Percentiles rank a stretch among this genome's conserved stretches.
Evolutionary conservation across 2,888 invertebrate species (phyloP).

Genomic region (Nineta flava): DNA sequence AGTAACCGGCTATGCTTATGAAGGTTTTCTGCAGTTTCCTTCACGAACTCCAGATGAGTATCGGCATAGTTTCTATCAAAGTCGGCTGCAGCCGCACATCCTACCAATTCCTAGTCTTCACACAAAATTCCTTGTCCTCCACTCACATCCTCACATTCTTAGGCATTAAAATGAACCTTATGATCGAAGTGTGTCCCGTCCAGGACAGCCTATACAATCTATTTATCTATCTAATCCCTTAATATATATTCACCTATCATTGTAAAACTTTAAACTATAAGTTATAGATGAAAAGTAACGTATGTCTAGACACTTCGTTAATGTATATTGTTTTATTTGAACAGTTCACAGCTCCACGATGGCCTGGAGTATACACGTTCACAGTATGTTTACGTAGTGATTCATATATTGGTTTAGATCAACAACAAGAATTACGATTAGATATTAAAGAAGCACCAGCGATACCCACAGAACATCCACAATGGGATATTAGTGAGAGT

Average conservation of each 20-base stretch:
- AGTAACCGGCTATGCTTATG: no score
- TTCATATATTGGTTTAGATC: conserved; percentile 94
- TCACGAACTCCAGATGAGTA: no score
- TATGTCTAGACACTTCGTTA: background rate
- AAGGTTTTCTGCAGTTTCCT: no score
- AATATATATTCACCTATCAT: background rate
- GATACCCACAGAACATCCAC: conserved; percentile 84
- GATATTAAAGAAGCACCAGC: conserved; percentile 94
- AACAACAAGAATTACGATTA: conserved; percentile 86
- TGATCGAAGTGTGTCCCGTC: no score
- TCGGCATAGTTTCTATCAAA: no score
- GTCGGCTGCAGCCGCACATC: no score
- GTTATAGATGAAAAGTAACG: background rate
- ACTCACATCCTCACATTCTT: no score
- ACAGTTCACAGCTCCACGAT: conserved; percentile 83
- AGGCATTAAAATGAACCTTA: no score
- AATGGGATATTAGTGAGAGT: conserved; percentile 93
- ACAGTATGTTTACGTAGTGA: conserved; percentile 90
- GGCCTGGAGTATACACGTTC: conserved; percentile 84
- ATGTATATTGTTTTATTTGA: conserved; percentile 9
- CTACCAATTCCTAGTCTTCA: no score
- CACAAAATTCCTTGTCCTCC: no score
- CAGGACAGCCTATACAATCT: no score
- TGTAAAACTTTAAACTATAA: background rate
- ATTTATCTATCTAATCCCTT: background rate